Percentiles rank a stretch among this genome's conserved stretches.
Conservation (phyloP, 2,113 vertebrate species). For the Dromiciops gliroides region DNA sequence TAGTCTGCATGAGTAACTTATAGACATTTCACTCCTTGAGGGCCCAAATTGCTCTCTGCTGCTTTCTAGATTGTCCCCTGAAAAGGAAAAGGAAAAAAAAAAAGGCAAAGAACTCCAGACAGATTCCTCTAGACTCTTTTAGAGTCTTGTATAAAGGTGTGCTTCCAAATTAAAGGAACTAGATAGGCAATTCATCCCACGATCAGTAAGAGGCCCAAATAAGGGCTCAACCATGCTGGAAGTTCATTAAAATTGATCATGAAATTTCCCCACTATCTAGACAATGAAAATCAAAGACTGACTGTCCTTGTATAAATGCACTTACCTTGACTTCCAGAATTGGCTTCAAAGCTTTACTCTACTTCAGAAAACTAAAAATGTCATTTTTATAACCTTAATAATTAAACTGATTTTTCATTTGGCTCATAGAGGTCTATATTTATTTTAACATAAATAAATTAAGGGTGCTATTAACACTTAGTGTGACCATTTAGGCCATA, state of each 20-base stretch:
- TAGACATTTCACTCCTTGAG: background rate
- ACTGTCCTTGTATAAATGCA: background rate
- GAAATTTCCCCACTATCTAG: background rate
- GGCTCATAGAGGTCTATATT: background rate
- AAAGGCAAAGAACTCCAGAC: background rate
- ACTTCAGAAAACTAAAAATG: conserved; percentile 7
- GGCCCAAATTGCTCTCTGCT: background rate
- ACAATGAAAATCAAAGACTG: background rate
- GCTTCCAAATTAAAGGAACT: background rate
- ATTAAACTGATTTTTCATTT: background rate
- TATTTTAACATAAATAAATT: background rate
- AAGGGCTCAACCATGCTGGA: background rate
- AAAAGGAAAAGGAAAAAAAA: background rate
- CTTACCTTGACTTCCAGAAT: background rate
- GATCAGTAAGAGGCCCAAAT: background rate
- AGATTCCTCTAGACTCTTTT: background rate
- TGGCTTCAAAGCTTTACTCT: background rate
- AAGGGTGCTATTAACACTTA: background rate
- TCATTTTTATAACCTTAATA: background rate
- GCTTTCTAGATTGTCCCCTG: background rate
- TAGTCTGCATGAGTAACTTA: background rate
- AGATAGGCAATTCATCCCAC: background rate
- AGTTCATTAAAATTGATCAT: background rate
- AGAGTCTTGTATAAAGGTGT: background rate
- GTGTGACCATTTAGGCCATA: background rate